Evolutionary conservation across 2,888 invertebrate genomes (phyloP).

Genomic region (Rotaria socialis): DNA sequence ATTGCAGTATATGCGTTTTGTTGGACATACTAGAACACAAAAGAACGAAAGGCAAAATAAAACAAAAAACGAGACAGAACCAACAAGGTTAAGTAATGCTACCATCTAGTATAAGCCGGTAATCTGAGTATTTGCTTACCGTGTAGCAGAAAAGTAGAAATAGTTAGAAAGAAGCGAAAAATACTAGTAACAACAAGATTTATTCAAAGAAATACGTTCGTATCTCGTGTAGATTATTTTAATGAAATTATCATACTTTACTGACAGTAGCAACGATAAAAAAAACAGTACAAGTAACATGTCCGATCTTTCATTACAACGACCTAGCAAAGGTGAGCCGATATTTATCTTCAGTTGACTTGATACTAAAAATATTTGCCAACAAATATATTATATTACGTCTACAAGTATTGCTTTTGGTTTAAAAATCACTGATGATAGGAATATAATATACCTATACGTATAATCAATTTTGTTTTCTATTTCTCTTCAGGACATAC

Average conservation of each 20-base stretch:
- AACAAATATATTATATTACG: not conserved
- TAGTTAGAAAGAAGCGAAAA: not conserved
- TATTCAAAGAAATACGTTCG: not conserved
- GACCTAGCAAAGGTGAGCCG: not conserved
- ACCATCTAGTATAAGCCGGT: not conserved
- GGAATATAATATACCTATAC: not conserved
- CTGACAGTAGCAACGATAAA: not conserved
- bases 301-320: not conserved
- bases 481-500: not conserved
- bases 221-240: no score
- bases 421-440: not conserved
- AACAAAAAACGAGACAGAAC: not conserved
- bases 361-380: not conserved
- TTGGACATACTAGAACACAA: not conserved
- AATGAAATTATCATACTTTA: not conserved
- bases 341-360: not conserved
- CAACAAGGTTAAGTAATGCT: not conserved
- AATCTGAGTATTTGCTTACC: not conserved
- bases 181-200: not conserved
- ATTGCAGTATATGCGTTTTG: not conserved
- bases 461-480: not conserved
- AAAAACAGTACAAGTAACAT: not conserved
- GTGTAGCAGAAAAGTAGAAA: not conserved
- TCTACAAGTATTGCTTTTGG: not conserved
- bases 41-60: not conserved